phyloP scores from a whole-genome alignment of 2,888 invertebrate genomes.

The Drosophila monieri region DNA sequence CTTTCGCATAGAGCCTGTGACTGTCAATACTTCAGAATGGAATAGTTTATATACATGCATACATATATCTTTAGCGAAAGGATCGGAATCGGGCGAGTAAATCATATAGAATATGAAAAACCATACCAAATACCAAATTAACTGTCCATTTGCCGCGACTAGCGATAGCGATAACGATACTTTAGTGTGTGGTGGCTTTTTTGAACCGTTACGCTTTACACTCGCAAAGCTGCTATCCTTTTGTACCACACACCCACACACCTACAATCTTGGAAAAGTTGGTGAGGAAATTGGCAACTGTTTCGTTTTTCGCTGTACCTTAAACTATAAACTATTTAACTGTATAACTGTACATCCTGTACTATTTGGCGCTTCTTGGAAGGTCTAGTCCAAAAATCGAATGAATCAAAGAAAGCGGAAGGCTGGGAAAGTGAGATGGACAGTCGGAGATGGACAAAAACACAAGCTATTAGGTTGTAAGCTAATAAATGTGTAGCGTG shows the following conservation, averaged over 20 bases:
- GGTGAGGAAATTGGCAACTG: constrained; percentile 54
- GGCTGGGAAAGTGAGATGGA: constrained; percentile 9
- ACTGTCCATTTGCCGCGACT: constrained; percentile 39
- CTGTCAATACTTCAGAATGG: constrained; percentile 81
- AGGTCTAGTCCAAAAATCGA: constrained; percentile 56
- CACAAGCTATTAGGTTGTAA: constrained; percentile 69
- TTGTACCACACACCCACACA: constrained; percentile 53
- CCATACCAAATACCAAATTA: constrained; percentile 11
- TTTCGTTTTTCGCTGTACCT: constrained; percentile 78
- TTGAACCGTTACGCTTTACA: constrained; percentile 72
- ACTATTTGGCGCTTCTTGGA: constrained; percentile 71
- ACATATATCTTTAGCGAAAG: constrained; percentile 73
- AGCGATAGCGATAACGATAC: constrained; percentile 52
- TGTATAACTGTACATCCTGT: constrained; percentile 72
- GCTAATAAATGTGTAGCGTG: constrained; percentile 77
- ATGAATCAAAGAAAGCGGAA: constrained; percentile 40
- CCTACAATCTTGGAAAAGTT: not conserved
- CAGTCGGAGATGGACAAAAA: constrained; percentile 8
- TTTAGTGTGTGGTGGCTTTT: constrained; percentile 67
- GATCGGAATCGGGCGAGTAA: constrained; percentile 33
- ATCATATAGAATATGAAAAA: constrained; percentile 39
- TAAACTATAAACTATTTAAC: constrained; percentile 43
- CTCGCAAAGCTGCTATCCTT: constrained; percentile 72
- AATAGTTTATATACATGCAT: constrained; percentile 75
- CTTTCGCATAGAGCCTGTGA: constrained; percentile 81